Conservation (phyloP, 2,888 invertebrate species). For the Drosophila sordidapex region DNA sequence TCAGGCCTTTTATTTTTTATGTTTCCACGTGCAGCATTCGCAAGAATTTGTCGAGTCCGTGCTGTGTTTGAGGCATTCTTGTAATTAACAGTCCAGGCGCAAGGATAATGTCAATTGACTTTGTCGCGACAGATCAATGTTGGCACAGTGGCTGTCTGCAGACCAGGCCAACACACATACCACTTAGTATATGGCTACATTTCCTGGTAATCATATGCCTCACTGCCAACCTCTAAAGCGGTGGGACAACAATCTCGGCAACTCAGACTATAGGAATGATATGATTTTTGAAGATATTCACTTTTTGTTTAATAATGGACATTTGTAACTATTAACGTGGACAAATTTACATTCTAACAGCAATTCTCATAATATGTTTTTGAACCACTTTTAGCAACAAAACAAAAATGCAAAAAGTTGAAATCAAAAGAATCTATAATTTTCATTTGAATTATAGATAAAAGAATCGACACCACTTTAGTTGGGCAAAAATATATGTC, state of each 20-base stretch:
- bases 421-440: neutral
- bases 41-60: conserved; percentile 66
- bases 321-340: neutral
- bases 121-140: conserved; percentile 73
- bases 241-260: neutral
- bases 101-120: conserved; percentile 72
- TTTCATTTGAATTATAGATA: neutral
- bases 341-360: neutral
- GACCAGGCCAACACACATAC: conserved; percentile 21
- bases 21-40: conserved; percentile 15
- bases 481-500: neutral
- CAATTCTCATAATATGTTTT: neutral
- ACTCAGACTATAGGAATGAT: neutral
- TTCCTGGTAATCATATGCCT: conserved; percentile 60
- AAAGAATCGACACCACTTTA: neutral
- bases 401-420: neutral
- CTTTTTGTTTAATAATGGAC: neutral
- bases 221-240: neutral
- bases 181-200: conserved; percentile 2
- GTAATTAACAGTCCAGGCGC: conserved; percentile 65
- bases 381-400: neutral
- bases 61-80: conserved; percentile 46
- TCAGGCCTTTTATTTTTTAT: conserved; percentile 48
- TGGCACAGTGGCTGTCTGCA: conserved; percentile 45
- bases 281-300: neutral